phyloP scores from a whole-genome alignment of 2,113 vertebrate genomes.

The Onychostoma macrolepis region DNA sequence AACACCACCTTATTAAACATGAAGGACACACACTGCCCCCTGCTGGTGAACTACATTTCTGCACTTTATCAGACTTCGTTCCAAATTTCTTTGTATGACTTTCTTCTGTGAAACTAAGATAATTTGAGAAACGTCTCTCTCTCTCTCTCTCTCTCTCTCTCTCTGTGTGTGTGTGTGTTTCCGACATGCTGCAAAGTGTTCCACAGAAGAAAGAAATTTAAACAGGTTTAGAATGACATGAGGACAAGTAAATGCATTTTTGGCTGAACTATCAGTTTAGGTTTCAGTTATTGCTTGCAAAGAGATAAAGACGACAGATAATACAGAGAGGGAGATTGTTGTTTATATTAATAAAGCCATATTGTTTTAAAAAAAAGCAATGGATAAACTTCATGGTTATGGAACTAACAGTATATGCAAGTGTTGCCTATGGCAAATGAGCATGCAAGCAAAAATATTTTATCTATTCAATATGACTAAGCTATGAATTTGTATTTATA shows the following conservation, averaged over 20 bases:
- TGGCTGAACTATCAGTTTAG: neutral
- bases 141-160: no score
- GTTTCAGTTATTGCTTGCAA: neutral
- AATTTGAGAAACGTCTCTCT: neutral
- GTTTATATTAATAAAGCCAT: neutral
- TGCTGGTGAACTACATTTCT: constrained; percentile 24
- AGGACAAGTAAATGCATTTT: neutral
- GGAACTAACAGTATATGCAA: neutral
- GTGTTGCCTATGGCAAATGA: neutral
- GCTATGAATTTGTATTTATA: neutral
- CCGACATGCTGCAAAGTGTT: neutral
- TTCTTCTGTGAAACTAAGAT: neutral
- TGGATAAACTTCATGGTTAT: neutral
- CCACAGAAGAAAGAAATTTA: neutral
- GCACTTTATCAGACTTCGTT: neutral
- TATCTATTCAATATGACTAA: neutral
- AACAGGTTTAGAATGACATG: neutral
- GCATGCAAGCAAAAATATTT: neutral
- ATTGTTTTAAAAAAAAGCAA: neutral
- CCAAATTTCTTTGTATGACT: neutral
- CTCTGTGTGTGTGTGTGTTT: no score
- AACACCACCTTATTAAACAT: neutral
- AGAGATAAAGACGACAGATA: neutral
- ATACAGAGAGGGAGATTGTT: neutral
- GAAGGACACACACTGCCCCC: neutral